A percentile compares a stretch with the other conserved stretches of the same genome.
These are phyloP conservation scores for Aphodius granarius DNA, from an alignment of 2,888 invertebrate genomes.

Conservation along the genomic window DNA sequence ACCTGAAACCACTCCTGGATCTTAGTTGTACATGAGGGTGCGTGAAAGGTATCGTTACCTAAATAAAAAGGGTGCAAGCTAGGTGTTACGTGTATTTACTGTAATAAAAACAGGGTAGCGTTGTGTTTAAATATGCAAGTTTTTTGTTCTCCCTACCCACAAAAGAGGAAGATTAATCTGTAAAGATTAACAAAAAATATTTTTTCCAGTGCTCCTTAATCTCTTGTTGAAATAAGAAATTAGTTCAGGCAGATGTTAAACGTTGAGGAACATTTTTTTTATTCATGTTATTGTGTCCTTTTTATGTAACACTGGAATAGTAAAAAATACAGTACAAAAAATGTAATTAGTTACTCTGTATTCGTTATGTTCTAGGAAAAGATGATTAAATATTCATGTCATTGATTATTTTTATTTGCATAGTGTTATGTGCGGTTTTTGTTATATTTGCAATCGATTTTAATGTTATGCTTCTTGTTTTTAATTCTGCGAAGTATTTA, in stretches of 20 bases:
- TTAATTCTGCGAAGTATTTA: neutral
- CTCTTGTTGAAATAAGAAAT: neutral
- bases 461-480: neutral
- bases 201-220: neutral
- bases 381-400: neutral
- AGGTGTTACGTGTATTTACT: slow-evolving; percentile 9
- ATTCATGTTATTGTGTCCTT: neutral
- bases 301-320: neutral
- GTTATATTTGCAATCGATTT: neutral
- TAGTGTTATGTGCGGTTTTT: neutral
- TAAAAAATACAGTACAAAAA: neutral
- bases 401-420: neutral
- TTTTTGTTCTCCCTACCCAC: slow-evolving; percentile 11
- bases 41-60: slow-evolving; percentile 9
- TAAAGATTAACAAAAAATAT: neutral
- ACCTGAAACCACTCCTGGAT: neutral
- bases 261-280: neutral
- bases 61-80: slow-evolving; percentile 10
- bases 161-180: slow-evolving; percentile 10
- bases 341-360: neutral
- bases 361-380: too few relatives aligned
- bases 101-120: slow-evolving; percentile 11
- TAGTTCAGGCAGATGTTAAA: neutral
- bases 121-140: slow-evolving; percentile 10
- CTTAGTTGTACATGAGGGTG: neutral